Base-by-base conservation (phyloP, 2,797 vertebrate genomes). In the Delichon dasypus region DNA sequence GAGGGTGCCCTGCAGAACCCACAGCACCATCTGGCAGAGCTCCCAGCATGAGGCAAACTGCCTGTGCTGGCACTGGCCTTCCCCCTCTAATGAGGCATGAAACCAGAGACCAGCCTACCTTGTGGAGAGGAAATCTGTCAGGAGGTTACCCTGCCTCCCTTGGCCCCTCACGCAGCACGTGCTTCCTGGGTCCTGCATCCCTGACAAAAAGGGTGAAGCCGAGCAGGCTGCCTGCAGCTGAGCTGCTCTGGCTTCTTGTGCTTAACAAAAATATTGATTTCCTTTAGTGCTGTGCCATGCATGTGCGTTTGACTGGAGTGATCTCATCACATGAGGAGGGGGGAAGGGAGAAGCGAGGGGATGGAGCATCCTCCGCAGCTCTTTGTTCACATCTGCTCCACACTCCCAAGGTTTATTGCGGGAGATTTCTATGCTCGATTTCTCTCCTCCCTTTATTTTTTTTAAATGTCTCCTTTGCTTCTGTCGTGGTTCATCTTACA, bases 301-400 rank as follows among this genome's bases (percentile, higher is more conserved):
- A 3, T 83, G 82, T 93, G 76, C 7, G 2, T 58, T 60, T 34
- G 65, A 32, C 82, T 58, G 85, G 51, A 53, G 65, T 89, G 92
- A 94, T 83, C 92, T 95, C 94, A 93, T 93, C 90, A 29, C 84
- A 36, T 10, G 78, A 96, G 89, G 67, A 30, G 85, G 71, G 87
- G 87, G 89, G 85, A 68, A 85, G 94, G 95, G 87, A 88, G 82
- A 26, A n/a, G 64, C 21, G 3, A 79, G 95, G 91, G 93, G 86
- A 91, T 74, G 81, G 58, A 90, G 68, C 91, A 93, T 96, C 82
- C 86, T 82, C 67, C 36, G 8, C 86, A 78, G 95, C 86, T 96
- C 91, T 97, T 97, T 97, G 96, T 97, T 97, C 94, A 95, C 93
- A 96, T 97, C 96, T 97, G 95, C 94, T 87, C 4, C 54, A 13